Evolutionary conservation across 37 sponge, comb jelly and placozoan species (phyloP).

Genomic region (Halisarca cf. caerulea): DNA sequence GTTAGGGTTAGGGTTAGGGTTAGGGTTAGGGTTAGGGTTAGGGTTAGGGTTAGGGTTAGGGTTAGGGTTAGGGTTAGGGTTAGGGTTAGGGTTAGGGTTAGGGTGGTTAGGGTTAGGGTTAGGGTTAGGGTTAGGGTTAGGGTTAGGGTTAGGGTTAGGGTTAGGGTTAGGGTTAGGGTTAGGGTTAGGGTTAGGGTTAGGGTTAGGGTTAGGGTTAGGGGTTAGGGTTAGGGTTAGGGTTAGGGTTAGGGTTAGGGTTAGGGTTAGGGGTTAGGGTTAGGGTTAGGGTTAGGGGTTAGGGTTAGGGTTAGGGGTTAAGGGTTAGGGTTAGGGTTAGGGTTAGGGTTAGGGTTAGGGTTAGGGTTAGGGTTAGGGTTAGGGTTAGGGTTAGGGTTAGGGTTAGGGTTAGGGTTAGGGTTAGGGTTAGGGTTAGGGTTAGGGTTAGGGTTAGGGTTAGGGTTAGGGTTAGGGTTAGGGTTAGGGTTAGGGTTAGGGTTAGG

Average conservation of each 20-base stretch:
- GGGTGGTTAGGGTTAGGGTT: too few species aligned
- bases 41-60: not conserved
- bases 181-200: too few species aligned
- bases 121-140: conserved; percentile 10
- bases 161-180: too few species aligned
- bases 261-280: too few species aligned
- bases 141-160: not conserved
- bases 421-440: conserved; percentile 40
- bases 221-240: too few species aligned
- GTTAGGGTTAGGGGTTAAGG: too few species aligned
- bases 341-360: conserved; percentile 64
- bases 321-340: conserved; percentile 52
- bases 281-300: too few species aligned
- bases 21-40: not conserved
- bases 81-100: too few species aligned
- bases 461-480: conserved; percentile 19
- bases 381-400: conserved; percentile 56
- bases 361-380: conserved; percentile 67
- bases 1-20: conserved; percentile 29
- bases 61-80: not conserved
- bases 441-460: conserved; percentile 11
- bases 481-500: conserved; percentile 46
- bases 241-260: too few species aligned
- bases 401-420: conserved; percentile 34
- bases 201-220: too few species aligned